These are phyloP conservation scores for Hapalemur alaotrensis DNA, from an alignment of 2,797 vertebrate species.

Conservation along the genomic window DNA sequence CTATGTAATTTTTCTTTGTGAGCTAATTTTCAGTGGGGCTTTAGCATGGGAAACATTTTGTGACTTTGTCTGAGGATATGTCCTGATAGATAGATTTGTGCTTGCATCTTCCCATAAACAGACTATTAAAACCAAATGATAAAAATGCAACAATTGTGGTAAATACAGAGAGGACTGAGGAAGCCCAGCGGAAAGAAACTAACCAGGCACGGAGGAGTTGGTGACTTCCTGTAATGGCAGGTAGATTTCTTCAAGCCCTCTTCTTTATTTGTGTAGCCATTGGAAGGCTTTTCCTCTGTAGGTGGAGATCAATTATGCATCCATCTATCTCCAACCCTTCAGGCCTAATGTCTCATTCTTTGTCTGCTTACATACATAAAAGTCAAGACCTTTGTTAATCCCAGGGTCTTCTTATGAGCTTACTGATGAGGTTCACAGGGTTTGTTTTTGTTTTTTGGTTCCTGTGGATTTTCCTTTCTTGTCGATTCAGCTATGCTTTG, in stretches of 20 bases:
- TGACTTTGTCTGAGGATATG: not conserved
- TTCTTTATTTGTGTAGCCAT: not conserved
- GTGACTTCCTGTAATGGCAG: not conserved
- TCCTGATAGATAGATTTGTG: not conserved
- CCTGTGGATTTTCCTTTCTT: slow-evolving; percentile 13
- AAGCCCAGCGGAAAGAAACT: not conserved
- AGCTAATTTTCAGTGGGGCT: not conserved
- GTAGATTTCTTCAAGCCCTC: not conserved
- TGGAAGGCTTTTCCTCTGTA: not conserved
- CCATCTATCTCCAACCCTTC: not conserved
- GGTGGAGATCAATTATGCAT: not conserved
- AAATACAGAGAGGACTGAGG: not conserved
- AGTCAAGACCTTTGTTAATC: not conserved
- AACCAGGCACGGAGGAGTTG: not conserved
- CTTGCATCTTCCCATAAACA: not conserved
- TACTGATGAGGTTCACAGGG: not conserved
- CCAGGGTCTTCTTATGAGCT: not conserved
- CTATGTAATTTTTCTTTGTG: not conserved
- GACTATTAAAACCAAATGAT: not conserved
- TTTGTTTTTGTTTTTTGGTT: not conserved
- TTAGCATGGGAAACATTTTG: not conserved
- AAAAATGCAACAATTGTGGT: not conserved
- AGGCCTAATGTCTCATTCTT: not conserved
- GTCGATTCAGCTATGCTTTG: not conserved
- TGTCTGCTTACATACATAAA: not conserved